Conservation (phyloP, 1,140 invertebrate species). For the Andrena cerasifolii region DNA sequence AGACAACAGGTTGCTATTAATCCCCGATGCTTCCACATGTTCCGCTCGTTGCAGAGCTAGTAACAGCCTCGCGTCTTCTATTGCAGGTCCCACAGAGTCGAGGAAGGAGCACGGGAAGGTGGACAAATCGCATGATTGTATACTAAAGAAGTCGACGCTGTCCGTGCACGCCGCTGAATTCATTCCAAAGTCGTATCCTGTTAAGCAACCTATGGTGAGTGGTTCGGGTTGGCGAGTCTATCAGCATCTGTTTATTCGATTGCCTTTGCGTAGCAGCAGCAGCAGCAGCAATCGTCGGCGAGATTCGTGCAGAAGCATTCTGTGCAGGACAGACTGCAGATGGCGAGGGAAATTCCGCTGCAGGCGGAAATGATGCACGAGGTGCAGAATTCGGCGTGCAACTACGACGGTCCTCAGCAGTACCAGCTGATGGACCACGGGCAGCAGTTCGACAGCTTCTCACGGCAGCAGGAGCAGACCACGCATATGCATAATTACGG, state of each 20-base stretch:
- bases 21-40: no score
- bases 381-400: background rate
- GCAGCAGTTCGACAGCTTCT: constrained; percentile 53
- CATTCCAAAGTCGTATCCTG: constrained; percentile 59
- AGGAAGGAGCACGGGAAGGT: constrained; percentile 18
- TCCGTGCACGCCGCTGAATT: constrained; percentile 74
- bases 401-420: constrained; percentile 26
- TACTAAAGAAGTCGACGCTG: constrained; percentile 69
- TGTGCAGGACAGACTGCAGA: constrained; percentile 66
- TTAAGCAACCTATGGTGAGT: constrained; percentile 7
- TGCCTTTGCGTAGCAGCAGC: no score
- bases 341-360: constrained; percentile 58
- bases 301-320: constrained; percentile 42
- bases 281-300: constrained; percentile 6
- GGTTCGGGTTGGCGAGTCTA: background rate
- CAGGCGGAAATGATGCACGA: background rate
- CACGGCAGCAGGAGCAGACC: constrained; percentile 65
- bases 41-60: no score
- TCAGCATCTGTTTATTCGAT: no score
- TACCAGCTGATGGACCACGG: constrained; percentile 31
- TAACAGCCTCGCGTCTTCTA: background rate
- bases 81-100: constrained; percentile 1
- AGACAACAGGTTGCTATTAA: constrained; percentile 32
- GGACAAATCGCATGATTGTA: constrained; percentile 41
- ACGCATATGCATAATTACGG: constrained; percentile 57